Evolutionary conservation across 2,797 vertebrate species (phyloP), one percentile per base, ranked within the genome.

Genomic region (Taeniopygia guttata): DNA sequence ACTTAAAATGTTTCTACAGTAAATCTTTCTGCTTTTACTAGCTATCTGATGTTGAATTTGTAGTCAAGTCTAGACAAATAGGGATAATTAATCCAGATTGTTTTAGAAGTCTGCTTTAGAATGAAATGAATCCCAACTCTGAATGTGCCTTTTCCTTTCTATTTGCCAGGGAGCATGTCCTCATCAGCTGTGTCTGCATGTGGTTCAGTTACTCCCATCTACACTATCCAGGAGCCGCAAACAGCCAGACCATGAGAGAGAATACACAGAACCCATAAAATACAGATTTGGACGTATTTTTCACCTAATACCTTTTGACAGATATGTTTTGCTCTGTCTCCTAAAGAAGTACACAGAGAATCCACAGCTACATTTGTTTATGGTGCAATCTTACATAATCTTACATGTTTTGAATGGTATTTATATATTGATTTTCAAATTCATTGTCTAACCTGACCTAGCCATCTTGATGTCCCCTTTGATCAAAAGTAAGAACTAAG

Each of bases 91-190:
- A 64, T 70, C 5, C 21, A 36, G 20, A 36, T 46, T 64, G 56
- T 58, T 94, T 80, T 43, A 58, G 16, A 81, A 51, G 6, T 68
- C 25, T 68, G 7, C 5, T 84, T 78, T 62, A 84, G 16, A 88
- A 86, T n/a, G 1, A 75, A 78, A 54, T 48, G 0, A 56, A 60
- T 56, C 1, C 0, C 19, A 42, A 5, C 13, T 13, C 17, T 64
- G 25, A 68, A 78, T 78, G 16, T 54, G 29, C 2, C 12, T 13
- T 7, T 78, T 90, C 11, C 8, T 67, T 83, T 68, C 68, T 68
- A 3, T 84, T 84, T 88, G 3, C 16, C n/a, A 32, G 34, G 19
- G 22, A 75, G 17, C 13, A 30, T 0, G 0, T 68, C 25, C 16
- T 68, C 7, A 49, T 45, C 0, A 4, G 11, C 16, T 59, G 4